phyloP scores from a whole-genome alignment of 2,113 vertebrate genomes.

The Pelobates fuscus region DNA sequence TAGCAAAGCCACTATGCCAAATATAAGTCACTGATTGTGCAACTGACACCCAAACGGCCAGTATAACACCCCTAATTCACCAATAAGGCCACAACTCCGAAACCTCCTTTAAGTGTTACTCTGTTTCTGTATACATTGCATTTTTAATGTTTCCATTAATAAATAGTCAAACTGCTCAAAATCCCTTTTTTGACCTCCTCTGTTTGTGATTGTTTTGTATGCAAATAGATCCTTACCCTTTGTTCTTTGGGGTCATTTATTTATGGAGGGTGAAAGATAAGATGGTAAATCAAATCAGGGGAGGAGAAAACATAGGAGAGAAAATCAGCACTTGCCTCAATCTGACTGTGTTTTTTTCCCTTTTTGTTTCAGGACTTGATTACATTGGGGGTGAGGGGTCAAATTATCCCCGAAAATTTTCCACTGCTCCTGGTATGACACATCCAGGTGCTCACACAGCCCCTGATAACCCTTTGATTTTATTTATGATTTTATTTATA shows the following conservation, averaged over 20 bases:
- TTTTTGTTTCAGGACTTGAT: constrained; percentile 85
- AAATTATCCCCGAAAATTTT: constrained; percentile 91
- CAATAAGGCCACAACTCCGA: no score
- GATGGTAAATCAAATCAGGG: constrained; percentile 39
- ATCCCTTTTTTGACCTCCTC: no score
- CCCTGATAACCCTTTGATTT: constrained; percentile 65
- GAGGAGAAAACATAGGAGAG: not conserved
- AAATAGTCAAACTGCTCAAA: no score
- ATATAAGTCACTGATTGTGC: no score
- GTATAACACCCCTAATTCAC: no score
- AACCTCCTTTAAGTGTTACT: no score
- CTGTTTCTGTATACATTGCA: no score
- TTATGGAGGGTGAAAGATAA: not conserved
- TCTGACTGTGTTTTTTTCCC: constrained; percentile 60
- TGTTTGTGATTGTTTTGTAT: no score
- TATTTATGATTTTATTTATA: constrained; percentile 38
- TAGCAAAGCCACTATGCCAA: no score
- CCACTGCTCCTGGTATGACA: constrained; percentile 88
- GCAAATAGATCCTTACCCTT: not conserved
- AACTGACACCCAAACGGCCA: no score
- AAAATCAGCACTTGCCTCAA: constrained; percentile 7
- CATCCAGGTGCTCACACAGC: constrained; percentile 73
- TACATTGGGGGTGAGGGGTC: constrained; percentile 88
- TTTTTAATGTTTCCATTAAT: no score
- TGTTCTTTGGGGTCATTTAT: not conserved